Percentiles rank a stretch among this genome's conserved stretches.
phyloP scores from a whole-genome alignment of 2,797 vertebrate species.

The Euthynnus affinis region DNA sequence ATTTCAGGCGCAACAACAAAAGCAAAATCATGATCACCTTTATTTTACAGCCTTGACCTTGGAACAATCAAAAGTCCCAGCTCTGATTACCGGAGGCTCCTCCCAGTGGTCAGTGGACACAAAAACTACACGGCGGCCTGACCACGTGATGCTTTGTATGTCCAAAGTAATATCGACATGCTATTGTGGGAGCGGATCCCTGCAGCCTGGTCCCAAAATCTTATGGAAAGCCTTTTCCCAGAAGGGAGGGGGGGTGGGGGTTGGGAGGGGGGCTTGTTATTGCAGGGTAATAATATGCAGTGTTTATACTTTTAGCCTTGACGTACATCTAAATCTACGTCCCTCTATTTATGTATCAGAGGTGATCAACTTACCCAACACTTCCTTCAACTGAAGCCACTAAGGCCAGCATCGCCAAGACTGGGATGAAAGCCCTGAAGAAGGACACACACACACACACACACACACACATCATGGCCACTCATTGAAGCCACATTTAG shows the following conservation, averaged over 20 bases:
- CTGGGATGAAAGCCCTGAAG: constrained; percentile 61
- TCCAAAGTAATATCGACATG: not conserved
- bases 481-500: not conserved
- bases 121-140: not conserved
- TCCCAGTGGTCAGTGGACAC: not conserved
- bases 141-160: not conserved
- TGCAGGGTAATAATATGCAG: not conserved
- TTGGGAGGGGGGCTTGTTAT: no score
- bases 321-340: not conserved
- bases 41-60: constrained; percentile 17
- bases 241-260: not conserved
- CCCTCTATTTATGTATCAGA: not conserved
- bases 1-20: not conserved
- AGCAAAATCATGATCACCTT: not conserved
- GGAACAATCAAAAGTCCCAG: not conserved
- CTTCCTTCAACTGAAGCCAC: constrained; percentile 63
- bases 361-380: constrained; percentile 71
- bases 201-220: not conserved
- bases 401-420: constrained; percentile 52
- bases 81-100: not conserved
- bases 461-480: not conserved
- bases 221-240: not conserved
- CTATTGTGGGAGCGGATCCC: not conserved
- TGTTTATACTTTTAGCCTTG: not conserved
- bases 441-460: constrained; percentile 9